Base-by-base conservation (phyloP, 2,113 vertebrate species). In the Dipodomys ordii region DNA sequence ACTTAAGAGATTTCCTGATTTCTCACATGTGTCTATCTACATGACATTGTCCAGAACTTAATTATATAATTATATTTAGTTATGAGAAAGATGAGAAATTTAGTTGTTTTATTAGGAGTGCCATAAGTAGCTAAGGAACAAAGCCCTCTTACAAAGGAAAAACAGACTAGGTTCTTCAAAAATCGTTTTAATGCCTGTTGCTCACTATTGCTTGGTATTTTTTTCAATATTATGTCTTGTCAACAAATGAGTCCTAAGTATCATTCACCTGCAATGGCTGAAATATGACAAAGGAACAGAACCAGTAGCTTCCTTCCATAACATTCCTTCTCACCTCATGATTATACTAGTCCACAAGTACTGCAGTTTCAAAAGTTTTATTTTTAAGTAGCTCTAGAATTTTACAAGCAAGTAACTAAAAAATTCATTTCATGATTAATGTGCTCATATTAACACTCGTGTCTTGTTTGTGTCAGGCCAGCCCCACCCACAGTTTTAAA, bases 391-490 rank as follows among this genome's bases (percentile, higher is more conserved):
- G 96, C 95, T 95, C 85, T 91, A 96, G 91, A 93, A 94, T 83
- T 96, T 96, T 49, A 82, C 46, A 88, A 89, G 30, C 74, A 96
- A 98, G 83, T 91, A 68, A 92, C 87, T 94, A 96, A 98, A 97
- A 97, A 94, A 94, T 94, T 92, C 92, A 93, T 95, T 92, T 95
- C 11, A 13, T 98, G 98, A 98, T 98, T 98, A 98, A 98, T 98
- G 96, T 92, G 68, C 35, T 97, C 94, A 46, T 81, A 30, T 97
- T 97, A 95, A 83, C 93, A 98, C 97, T 98, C 97, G 98, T 98
- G 97, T 98, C 71, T 94, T 97, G 94, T 98, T 98, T 98, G 97
- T 76, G 35, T 98, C 98, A 97, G 76, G 46, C 69, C 91, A 82
- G 93, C 95, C 94, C 96, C 91, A 96, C 94, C 97, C 94, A 97